Evolutionary conservation across 1,140 invertebrate genomes (phyloP).

Genomic region (Ctenoplectra terminalis): DNA sequence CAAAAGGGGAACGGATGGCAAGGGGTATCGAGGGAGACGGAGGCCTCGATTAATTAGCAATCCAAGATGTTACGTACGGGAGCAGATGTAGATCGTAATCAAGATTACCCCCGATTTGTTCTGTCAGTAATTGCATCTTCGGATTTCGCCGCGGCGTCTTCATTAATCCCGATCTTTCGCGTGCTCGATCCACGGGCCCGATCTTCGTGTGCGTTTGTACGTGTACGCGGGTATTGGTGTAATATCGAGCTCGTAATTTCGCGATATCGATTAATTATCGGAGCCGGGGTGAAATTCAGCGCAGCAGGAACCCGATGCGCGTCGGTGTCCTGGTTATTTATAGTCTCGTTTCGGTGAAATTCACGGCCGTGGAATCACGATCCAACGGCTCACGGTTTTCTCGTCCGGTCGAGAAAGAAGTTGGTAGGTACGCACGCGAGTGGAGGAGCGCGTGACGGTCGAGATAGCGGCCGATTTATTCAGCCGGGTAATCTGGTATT

Average conservation of each 20-base stretch:
- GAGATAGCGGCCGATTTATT: neutral
- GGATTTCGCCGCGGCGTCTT: constrained; percentile 49
- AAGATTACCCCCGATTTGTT: constrained; percentile 57
- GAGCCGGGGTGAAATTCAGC: constrained; percentile 30
- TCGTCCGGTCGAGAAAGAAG: neutral
- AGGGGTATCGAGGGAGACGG: too few relatives aligned
- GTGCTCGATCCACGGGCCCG: neutral
- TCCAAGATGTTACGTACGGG: constrained; percentile 39
- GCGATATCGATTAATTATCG: constrained; percentile 50
- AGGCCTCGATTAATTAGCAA: constrained; percentile 35
- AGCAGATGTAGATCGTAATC: constrained; percentile 52
- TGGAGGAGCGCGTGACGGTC: neutral
- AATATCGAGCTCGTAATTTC: constrained; percentile 35
- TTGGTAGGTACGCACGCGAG: neutral
- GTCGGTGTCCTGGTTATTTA: constrained; percentile 34
- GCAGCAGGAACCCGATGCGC: constrained; percentile 2
- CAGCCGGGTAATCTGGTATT: neutral
- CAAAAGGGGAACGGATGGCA: neutral
- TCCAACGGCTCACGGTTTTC: neutral
- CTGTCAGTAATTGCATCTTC: constrained; percentile 56
- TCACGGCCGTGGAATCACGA: constrained; percentile 16
- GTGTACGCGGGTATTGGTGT: neutral
- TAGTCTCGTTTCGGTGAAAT: constrained; percentile 31
- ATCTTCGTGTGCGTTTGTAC: neutral
- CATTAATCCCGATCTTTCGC: constrained; percentile 44